Conservation (phyloP, 2,797 vertebrate species). For the Cephalopachus bancanus region DNA sequence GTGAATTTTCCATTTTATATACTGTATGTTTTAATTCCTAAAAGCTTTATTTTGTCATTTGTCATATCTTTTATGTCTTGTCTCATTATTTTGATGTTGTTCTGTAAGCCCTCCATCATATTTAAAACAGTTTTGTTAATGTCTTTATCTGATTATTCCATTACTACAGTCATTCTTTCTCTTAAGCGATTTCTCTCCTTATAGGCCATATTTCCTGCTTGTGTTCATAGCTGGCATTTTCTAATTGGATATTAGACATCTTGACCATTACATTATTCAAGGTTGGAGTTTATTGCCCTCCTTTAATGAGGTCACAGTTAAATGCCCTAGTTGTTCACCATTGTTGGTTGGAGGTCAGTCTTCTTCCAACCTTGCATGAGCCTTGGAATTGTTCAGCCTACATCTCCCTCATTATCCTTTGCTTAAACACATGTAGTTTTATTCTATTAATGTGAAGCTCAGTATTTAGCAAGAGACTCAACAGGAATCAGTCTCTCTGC, state of each 20-base stretch:
- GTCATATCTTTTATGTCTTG: not conserved
- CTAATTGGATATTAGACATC: not conserved
- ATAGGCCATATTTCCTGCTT: not conserved
- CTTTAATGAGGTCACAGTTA: not conserved
- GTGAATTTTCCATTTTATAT: not conserved
- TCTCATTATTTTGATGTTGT: not conserved
- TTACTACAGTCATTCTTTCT: not conserved
- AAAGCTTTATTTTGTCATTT: not conserved
- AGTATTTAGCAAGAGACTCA: not conserved
- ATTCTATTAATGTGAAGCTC: no score
- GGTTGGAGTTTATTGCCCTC: not conserved
- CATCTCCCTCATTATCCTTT: not conserved
- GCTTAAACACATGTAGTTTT: not conserved
- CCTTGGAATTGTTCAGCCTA: not conserved
- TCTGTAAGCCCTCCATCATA: not conserved
- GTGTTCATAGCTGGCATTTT: not conserved
- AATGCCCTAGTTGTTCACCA: not conserved
- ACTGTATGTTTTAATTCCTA: not conserved
- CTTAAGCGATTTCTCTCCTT: not conserved
- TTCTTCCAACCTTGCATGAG: not conserved
- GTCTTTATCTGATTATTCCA: not conserved
- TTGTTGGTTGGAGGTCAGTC: not conserved
- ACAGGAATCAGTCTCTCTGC: not conserved
- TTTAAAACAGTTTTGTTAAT: not conserved
- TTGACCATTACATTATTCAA: not conserved